These are phyloP conservation scores for Azemiops feae DNA, from an alignment of 2,113 vertebrate genomes.

Conservation along the genomic window DNA sequence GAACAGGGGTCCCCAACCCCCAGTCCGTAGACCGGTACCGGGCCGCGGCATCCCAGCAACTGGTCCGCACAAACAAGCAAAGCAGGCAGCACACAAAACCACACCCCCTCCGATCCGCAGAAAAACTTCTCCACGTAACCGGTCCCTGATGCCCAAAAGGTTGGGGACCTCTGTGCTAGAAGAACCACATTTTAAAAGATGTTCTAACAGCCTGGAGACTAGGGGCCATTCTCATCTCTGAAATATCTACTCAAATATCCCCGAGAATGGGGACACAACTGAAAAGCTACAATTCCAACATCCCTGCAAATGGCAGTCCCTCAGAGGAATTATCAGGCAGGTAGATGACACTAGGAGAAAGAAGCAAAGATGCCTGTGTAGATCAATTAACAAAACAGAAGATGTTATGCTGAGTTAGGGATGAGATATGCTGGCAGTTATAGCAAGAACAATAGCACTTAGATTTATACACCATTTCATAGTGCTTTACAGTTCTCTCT, in stretches of 20 bases:
- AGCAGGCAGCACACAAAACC: too few species aligned
- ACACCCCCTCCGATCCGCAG: too few species aligned
- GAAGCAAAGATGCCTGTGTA: not conserved
- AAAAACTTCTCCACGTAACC: too few species aligned
- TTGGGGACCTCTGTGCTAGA: not conserved
- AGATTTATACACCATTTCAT: too few species aligned
- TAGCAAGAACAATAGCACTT: too few species aligned
- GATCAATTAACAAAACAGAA: not conserved
- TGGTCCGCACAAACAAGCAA: too few species aligned
- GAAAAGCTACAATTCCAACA: not conserved
- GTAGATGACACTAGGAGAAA: not conserved
- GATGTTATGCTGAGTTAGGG: not conserved
- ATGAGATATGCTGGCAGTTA: not conserved
- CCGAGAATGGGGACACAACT: not conserved
- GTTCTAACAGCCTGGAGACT: not conserved
- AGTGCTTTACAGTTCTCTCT: too few species aligned
- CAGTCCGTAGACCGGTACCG: rapidly evolving
- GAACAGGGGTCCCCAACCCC: not conserved
- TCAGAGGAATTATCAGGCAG: not conserved
- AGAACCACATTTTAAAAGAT: not conserved
- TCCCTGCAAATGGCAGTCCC: not conserved
- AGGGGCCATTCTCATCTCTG: not conserved
- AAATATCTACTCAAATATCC: not conserved
- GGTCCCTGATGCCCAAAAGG: too few species aligned
- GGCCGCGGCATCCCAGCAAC: too few species aligned